These are phyloP conservation scores for Rhodophaea formosa DNA, from an alignment of 2,888 invertebrate genomes.

Conservation along the genomic window DNA sequence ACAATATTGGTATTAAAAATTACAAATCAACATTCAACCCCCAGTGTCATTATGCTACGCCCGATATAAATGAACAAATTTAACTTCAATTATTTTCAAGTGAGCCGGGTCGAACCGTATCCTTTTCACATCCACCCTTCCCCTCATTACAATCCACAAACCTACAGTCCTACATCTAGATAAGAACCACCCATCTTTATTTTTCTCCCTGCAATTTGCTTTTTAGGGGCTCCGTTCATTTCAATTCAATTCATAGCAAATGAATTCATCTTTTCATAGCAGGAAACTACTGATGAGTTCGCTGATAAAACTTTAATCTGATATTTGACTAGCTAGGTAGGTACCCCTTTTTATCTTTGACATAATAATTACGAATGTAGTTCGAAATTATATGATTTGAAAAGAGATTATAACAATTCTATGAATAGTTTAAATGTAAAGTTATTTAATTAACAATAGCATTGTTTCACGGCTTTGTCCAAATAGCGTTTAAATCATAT, in stretches of 20 bases:
- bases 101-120: conserved; percentile 68
- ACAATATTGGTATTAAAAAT: conserved; percentile 5
- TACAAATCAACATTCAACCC: conserved; percentile 16
- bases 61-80: conserved; percentile 78
- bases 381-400: background rate
- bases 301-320: conserved; percentile 62
- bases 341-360: conserved; percentile 31
- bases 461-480: too few species aligned
- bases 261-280: conserved; percentile 70
- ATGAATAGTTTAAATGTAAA: background rate
- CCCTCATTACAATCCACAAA: conserved; percentile 75
- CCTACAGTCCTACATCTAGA: conserved; percentile 75
- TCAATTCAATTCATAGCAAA: conserved; percentile 72
- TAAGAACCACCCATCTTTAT: conserved; percentile 72
- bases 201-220: conserved; percentile 60
- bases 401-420: background rate
- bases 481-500: too few species aligned
- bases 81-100: conserved; percentile 80
- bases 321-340: conserved; percentile 52
- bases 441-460: background rate
- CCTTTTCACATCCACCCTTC: conserved; percentile 75
- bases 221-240: conserved; percentile 68
- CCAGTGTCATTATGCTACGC: conserved; percentile 49
- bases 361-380: conserved; percentile 18
- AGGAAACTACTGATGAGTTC: conserved; percentile 65